These are phyloP conservation scores for Tragelaphus scriptus DNA, from an alignment of 2,113 vertebrate species.

Conservation along the genomic window DNA sequence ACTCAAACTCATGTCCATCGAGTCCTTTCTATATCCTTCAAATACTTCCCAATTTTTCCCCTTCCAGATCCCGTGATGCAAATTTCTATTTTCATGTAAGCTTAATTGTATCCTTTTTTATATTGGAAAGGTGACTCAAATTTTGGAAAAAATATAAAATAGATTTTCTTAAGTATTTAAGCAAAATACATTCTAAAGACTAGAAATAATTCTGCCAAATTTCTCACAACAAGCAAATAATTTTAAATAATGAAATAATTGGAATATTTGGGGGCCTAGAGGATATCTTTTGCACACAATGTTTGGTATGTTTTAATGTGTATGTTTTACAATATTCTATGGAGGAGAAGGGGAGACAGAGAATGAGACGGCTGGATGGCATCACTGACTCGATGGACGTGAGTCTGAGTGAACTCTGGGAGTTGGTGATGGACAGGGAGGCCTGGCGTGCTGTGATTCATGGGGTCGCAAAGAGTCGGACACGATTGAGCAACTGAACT, in stretches of 20 bases:
- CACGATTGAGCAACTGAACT: no score
- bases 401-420: no score
- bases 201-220: neutral
- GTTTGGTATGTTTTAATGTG: neutral
- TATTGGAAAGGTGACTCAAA: constrained; percentile 19
- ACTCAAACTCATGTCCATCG: neutral
- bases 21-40: constrained; percentile 51
- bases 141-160: neutral
- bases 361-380: no score
- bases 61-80: neutral
- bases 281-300: neutral
- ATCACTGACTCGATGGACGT: no score
- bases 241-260: neutral
- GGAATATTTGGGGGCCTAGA: neutral
- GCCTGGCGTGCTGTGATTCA: no score
- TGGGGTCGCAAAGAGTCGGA: no score
- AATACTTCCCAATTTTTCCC: constrained; percentile 4
- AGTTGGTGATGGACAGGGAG: no score
- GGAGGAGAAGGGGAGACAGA: no score
- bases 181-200: neutral
- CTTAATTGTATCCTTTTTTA: neutral
- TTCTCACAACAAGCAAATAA: neutral
- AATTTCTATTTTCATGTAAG: constrained; percentile 38
- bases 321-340: no score
- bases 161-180: neutral